Percentiles rank a stretch among this genome's conserved stretches.
Evolutionary conservation across 2,797 vertebrate species (phyloP).

Genomic region (Eulemur rubriventer): DNA sequence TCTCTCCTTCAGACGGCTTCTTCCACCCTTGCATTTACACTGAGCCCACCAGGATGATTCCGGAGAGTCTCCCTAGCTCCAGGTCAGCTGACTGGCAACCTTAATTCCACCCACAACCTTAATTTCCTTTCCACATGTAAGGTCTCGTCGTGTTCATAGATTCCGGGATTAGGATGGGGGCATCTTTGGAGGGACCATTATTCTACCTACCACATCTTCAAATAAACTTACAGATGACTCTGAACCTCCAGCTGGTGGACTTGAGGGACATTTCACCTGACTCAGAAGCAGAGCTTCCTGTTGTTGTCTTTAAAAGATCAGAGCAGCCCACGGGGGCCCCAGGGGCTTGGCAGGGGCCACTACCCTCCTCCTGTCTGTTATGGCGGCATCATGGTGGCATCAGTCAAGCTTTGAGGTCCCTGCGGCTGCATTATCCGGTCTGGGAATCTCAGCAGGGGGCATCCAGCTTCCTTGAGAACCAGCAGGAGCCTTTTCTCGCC

Average conservation of each 20-base stretch:
- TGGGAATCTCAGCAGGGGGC: not conserved
- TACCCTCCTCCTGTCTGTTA: accelerated
- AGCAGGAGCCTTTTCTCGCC: not conserved
- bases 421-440: accelerated
- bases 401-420: accelerated
- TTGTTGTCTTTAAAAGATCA: not conserved
- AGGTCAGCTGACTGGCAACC: not conserved
- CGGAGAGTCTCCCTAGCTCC: not conserved
- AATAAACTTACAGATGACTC: not conserved
- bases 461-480: not conserved
- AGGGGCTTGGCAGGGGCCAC: accelerated
- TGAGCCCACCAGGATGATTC: not conserved
- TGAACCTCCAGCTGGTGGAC: not conserved
- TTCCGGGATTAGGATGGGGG: not conserved
- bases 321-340: too few species aligned
- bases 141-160: not conserved
- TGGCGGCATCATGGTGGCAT: accelerated
- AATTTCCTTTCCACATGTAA: not conserved
- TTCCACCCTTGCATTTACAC: not conserved
- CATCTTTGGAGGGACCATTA: not conserved
- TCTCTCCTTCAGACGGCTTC: not conserved
- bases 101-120: not conserved
- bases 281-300: not conserved
- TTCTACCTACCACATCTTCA: not conserved
- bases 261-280: not conserved